Percentiles rank a stretch among this genome's conserved stretches.
Evolutionary conservation across 2,888 invertebrate genomes (phyloP).

Genomic region (Heliconius sara): DNA sequence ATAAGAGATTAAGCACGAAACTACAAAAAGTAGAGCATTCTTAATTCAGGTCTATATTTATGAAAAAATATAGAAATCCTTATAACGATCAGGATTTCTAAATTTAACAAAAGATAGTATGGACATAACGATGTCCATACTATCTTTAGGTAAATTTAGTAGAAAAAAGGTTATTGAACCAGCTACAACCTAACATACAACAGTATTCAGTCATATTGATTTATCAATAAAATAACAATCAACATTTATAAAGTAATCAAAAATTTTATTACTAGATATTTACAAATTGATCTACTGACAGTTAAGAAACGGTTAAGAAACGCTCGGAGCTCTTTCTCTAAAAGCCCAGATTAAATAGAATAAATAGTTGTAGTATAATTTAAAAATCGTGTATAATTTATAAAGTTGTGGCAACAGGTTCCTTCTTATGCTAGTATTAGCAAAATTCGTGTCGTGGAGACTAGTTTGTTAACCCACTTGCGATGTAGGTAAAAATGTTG

Average conservation of each 20-base stretch:
- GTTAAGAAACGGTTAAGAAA: conserved; percentile 6
- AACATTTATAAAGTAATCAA: background rate
- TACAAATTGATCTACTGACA: background rate
- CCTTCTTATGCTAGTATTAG: conserved; percentile 66
- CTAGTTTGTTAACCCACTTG: conserved; percentile 74
- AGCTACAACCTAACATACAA: no score
- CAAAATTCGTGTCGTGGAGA: conserved; percentile 75
- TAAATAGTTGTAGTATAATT: conserved; percentile 29
- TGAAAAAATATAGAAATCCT: no score
- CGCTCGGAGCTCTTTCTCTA: background rate
- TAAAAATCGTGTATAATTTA: conserved; percentile 54
- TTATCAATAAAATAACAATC: background rate
- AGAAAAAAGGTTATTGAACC: no score
- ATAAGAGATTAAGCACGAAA: no score
- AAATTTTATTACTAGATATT: background rate
- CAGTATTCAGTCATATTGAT: background rate
- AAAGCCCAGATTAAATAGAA: background rate
- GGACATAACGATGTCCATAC: no score
- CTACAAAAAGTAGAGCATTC: no score
- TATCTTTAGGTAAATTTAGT: background rate
- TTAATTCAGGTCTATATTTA: no score
- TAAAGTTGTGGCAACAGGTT: conserved; percentile 69
- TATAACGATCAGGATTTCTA: no score
- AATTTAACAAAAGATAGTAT: no score
- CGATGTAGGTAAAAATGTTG: conserved; percentile 42